Conservation (phyloP, 2,113 vertebrate species). For the Tragelaphus imberbis region DNA sequence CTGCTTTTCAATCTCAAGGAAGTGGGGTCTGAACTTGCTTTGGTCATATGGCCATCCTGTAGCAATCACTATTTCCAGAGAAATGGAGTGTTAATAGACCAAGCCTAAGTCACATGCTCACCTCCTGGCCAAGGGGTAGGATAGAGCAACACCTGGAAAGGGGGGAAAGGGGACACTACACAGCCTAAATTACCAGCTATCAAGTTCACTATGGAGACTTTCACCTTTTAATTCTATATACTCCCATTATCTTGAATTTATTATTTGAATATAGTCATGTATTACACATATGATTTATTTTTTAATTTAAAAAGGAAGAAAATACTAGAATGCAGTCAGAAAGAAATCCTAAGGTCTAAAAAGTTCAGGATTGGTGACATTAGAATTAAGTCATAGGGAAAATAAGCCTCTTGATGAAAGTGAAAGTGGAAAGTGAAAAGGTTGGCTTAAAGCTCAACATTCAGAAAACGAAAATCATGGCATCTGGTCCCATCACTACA, state of each 20-base stretch:
- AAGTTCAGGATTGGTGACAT: background rate
- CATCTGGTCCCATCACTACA: too few species aligned
- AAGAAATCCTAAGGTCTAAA: slow-evolving; percentile 16
- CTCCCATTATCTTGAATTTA: slow-evolving; percentile 2
- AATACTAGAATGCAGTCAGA: background rate
- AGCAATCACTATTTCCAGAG: background rate
- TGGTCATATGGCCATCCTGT: background rate
- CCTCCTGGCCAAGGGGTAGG: background rate
- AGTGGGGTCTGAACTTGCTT: background rate
- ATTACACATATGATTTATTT: background rate
- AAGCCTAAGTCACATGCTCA: background rate
- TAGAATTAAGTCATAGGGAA: background rate
- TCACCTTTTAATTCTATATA: background rate
- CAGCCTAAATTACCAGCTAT: background rate
- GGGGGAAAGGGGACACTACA: background rate
- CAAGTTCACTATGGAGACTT: background rate
- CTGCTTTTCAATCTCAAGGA: background rate
- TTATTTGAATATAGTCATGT: background rate
- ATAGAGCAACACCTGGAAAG: background rate
- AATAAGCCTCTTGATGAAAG: too few species aligned
- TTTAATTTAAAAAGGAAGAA: slow-evolving; percentile 30
- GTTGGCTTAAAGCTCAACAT: too few species aligned
- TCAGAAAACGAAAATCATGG: too few species aligned
- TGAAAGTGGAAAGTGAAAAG: too few species aligned
- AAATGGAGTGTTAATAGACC: background rate